Conservation (phyloP, 2,888 invertebrate species). For the Mythimna ferrago region DNA sequence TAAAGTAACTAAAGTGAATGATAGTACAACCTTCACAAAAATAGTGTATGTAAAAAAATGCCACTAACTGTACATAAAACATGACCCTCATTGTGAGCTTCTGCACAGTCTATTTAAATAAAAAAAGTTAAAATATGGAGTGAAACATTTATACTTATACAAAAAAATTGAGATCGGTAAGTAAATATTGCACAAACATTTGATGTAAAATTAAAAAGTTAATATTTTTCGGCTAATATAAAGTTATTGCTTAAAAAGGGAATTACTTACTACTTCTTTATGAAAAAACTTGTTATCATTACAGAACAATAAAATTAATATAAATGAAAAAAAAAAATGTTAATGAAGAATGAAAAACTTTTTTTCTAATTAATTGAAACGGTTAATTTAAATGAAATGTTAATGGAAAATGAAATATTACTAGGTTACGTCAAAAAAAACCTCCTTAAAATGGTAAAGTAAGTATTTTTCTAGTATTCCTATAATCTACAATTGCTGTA, state of each 20-base stretch:
- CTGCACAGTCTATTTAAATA: neutral
- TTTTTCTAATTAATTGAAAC: too few relatives aligned
- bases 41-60: neutral
- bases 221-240: too few relatives aligned
- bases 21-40: neutral
- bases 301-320: neutral
- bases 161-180: neutral
- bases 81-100: neutral
- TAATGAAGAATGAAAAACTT: neutral
- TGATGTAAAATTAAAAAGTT: neutral
- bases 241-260: too few relatives aligned
- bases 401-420: neutral
- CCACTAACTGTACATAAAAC: neutral
- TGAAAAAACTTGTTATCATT: neutral
- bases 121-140: neutral
- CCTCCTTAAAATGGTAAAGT: neutral
- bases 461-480: constrained; percentile 2
- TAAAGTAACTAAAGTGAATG: neutral
- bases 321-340: neutral
- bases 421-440: neutral
- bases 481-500: constrained; percentile 45
- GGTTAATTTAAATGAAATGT: neutral
- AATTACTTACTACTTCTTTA: too few relatives aligned
- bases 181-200: constrained; percentile 11
- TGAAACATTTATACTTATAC: neutral